phyloP scores from a whole-genome alignment of 2,888 invertebrate species.

The Creontiades dilutus region DNA sequence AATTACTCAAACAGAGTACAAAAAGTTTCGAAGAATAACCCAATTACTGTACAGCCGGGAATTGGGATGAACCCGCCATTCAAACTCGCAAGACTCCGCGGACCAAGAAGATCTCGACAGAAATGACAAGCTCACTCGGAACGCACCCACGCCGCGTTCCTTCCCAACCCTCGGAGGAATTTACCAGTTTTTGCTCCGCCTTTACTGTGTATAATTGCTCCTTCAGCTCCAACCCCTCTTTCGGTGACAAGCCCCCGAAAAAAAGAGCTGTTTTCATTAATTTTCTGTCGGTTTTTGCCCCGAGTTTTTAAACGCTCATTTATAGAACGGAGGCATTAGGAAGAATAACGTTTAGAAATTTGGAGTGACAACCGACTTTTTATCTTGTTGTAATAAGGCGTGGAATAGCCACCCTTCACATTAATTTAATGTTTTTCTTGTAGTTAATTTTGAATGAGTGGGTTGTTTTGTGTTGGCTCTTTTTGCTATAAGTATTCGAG shows the following conservation, averaged over 20 bases:
- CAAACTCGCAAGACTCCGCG: no score
- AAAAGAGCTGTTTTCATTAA: slow-evolving; percentile 45
- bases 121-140: slow-evolving; percentile 15
- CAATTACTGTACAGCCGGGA: no score
- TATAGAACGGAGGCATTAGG: slow-evolving; percentile 5
- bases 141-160: background rate
- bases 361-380: slow-evolving; percentile 35
- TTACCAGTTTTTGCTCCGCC: slow-evolving; percentile 43
- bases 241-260: slow-evolving; percentile 7
- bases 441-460: background rate
- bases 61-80: no score
- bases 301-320: slow-evolving; percentile 29
- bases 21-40: no score
- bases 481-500: no score
- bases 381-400: slow-evolving; percentile 36
- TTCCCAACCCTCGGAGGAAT: background rate
- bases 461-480: background rate
- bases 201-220: slow-evolving; percentile 51
- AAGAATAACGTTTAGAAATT: slow-evolving; percentile 47
- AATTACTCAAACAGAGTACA: no score
- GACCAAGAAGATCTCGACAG: background rate
- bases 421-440: slow-evolving; percentile 13
- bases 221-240: slow-evolving; percentile 36
- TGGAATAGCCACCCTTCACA: slow-evolving; percentile 23
- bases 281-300: slow-evolving; percentile 37